These are phyloP conservation scores for Fundulus diaphanus DNA, from an alignment of 2,797 vertebrate species.

Conservation along the genomic window DNA sequence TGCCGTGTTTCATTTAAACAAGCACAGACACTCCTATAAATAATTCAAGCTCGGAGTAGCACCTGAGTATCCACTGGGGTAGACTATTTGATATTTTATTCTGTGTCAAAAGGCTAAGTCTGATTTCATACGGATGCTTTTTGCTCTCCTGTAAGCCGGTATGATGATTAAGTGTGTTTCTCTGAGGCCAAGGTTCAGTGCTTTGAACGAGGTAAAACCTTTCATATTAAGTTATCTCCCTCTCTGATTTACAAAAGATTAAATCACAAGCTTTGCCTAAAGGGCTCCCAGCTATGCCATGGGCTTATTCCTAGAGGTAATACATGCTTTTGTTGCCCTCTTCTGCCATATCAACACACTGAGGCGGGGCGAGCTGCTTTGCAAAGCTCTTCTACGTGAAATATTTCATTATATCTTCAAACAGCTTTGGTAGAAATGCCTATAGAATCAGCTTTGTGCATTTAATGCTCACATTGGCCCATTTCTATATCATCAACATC, in stretches of 20 bases:
- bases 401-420: constrained; percentile 8
- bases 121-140: constrained; percentile 67
- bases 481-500: constrained; percentile 29
- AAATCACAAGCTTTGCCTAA: constrained; percentile 43
- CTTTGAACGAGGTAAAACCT: constrained; percentile 62
- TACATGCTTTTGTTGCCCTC: constrained; percentile 19
- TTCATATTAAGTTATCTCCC: constrained; percentile 62
- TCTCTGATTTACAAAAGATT: constrained; percentile 62
- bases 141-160: constrained; percentile 39
- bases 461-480: constrained; percentile 10
- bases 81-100: constrained; percentile 81
- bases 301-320: constrained; percentile 22
- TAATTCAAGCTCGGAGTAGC: constrained; percentile 77
- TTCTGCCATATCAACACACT: constrained; percentile 12
- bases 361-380: neutral
- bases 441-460: constrained; percentile 12
- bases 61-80: constrained; percentile 66
- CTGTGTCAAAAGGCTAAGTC: constrained; percentile 80
- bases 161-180: constrained; percentile 53
- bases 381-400: neutral
- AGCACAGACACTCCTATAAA: constrained; percentile 77
- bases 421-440: constrained; percentile 9
- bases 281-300: constrained; percentile 14
- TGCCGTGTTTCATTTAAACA: constrained; percentile 69
- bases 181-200: constrained; percentile 50